Evolutionary conservation across 2,888 invertebrate genomes (phyloP).

Genomic region (Ametastegia equiseti): DNA sequence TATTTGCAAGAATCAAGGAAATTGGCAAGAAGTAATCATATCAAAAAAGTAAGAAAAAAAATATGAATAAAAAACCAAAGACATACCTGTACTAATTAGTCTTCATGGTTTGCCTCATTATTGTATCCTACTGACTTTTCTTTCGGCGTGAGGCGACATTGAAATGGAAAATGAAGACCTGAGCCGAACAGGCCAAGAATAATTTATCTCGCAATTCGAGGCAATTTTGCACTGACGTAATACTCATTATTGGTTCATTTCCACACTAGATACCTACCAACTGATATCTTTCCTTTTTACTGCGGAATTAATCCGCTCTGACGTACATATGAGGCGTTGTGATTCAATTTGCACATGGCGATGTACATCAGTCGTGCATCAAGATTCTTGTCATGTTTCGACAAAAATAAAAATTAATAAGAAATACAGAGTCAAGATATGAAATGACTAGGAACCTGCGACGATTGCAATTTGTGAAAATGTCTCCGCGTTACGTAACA

Average conservation of each 20-base stretch:
- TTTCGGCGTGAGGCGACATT: too few species aligned
- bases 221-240: not conserved
- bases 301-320: not conserved
- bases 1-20: too few species aligned
- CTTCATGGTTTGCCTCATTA: not conserved
- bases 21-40: slow-evolving; percentile 27
- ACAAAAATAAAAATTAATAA: not conserved
- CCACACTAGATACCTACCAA: not conserved
- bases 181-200: too few species aligned
- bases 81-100: not conserved
- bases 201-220: not conserved
- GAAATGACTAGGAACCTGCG: not conserved
- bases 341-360: not conserved
- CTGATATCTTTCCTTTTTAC: not conserved
- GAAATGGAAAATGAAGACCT: too few species aligned
- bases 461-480: too few species aligned
- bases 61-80: not conserved
- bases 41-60: not conserved
- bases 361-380: not conserved
- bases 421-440: not conserved
- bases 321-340: not conserved
- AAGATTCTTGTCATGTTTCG: not conserved
- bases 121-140: not conserved
- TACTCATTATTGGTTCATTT: not conserved
- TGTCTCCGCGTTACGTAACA: too few species aligned